Evolutionary conservation across 2,113 vertebrate genomes (phyloP).

Genomic region (Alligator mississippiensis): DNA sequence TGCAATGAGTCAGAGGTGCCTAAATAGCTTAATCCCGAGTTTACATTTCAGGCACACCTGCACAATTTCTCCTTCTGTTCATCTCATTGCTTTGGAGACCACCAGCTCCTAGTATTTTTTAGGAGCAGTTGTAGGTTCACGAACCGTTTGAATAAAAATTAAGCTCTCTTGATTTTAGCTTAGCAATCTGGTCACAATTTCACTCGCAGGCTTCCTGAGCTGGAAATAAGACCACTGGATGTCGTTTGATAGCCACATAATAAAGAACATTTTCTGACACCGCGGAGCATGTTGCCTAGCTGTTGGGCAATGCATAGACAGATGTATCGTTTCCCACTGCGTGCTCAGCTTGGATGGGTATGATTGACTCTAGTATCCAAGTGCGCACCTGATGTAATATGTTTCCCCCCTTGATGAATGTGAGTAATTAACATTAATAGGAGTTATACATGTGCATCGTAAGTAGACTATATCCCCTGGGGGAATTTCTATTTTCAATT

Average conservation of each 20-base stretch:
- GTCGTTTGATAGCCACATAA: neutral
- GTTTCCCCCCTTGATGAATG: constrained; percentile 12
- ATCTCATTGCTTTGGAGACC: too few species aligned
- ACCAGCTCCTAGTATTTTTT: too few species aligned
- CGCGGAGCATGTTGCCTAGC: neutral
- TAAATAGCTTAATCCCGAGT: too few species aligned
- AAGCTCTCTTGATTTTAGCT: neutral
- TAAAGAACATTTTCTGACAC: constrained; percentile 13
- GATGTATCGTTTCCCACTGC: constrained; percentile 10
- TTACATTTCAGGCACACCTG: too few species aligned
- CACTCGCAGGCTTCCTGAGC: neutral
- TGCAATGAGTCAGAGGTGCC: too few species aligned
- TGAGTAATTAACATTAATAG: constrained; percentile 70
- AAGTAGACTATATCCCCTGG: constrained; percentile 35
- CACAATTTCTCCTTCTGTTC: too few species aligned
- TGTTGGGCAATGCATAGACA: neutral
- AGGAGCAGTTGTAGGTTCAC: too few species aligned
- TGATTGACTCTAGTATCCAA: constrained; percentile 23
- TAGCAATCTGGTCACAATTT: neutral
- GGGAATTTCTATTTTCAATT: constrained; percentile 72
- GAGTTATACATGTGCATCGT: constrained; percentile 40
- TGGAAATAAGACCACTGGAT: neutral
- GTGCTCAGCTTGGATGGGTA: neutral
- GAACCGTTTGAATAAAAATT: neutral
- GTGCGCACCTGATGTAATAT: constrained; percentile 38